Conservation (phyloP, 2,797 vertebrate genomes). For the Rhinichthys osculus region DNA sequence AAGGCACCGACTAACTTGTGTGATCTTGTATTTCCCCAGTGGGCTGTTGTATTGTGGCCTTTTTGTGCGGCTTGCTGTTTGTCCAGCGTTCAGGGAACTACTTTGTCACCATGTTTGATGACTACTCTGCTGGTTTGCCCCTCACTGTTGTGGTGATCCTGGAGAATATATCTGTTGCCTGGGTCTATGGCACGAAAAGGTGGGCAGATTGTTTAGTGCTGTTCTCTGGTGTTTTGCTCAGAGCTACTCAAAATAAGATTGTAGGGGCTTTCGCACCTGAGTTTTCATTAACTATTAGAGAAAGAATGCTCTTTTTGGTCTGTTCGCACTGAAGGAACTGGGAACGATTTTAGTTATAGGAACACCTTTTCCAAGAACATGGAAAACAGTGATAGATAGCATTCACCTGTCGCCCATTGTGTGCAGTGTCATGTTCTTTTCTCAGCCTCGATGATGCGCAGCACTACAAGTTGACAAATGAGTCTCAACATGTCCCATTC, state of each 20-base stretch:
- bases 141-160: constrained; percentile 95
- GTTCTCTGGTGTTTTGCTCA: neutral
- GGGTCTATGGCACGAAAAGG: constrained; percentile 98
- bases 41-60: constrained; percentile 91
- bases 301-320: neutral
- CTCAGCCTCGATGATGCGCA: neutral
- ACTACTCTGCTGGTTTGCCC: constrained; percentile 94
- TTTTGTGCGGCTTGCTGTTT: constrained; percentile 91
- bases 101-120: constrained; percentile 98
- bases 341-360: neutral
- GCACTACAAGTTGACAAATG: neutral
- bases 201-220: constrained; percentile 62
- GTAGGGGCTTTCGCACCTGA: neutral
- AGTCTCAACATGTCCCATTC: too few relatives aligned
- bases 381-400: neutral
- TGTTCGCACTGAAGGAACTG: neutral
- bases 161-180: constrained; percentile 96
- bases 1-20: constrained; percentile 4
- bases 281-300: neutral
- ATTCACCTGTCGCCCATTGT: neutral
- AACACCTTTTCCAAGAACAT: neutral
- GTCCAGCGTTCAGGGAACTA: constrained; percentile 98
- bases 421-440: neutral
- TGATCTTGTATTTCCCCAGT: constrained; percentile 75
- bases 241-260: neutral